Evolutionary conservation across 1,140 invertebrate genomes (phyloP).

Genomic region (Caenorhabditis remanei): DNA sequence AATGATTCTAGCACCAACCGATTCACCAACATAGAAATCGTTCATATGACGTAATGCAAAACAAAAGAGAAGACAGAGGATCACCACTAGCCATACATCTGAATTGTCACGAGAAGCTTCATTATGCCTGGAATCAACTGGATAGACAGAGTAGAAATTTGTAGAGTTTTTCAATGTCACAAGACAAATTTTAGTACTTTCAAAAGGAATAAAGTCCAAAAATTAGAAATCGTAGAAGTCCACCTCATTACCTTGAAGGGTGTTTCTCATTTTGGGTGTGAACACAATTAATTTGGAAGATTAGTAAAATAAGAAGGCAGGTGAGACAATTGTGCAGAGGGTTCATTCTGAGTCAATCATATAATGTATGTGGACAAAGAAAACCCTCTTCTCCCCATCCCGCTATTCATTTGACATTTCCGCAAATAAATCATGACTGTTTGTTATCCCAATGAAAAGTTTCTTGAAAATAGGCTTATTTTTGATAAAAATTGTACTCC

Average conservation of each 20-base stretch:
- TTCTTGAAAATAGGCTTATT: not conserved
- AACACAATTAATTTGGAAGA: not conserved
- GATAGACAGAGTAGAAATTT: no score
- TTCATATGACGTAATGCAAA: constrained; percentile 66
- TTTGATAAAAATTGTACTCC: no score
- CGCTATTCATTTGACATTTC: constrained; percentile 7
- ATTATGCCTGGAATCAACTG: not conserved
- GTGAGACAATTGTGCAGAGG: not conserved
- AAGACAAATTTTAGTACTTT: not conserved
- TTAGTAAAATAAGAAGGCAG: constrained; percentile 1
- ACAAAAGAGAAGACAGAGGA: constrained; percentile 61
- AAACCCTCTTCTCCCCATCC: not conserved
- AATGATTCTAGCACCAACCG: constrained; percentile 53
- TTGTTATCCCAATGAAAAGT: not conserved
- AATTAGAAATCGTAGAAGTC: not conserved
- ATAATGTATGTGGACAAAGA: not conserved
- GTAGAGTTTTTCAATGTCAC: not conserved
- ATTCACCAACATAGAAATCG: constrained; percentile 66
- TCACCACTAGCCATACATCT: constrained; percentile 54
- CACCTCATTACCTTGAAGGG: constrained; percentile 3
- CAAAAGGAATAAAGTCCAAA: no score
- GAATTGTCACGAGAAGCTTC: constrained; percentile 56
- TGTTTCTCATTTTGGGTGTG: not conserved
- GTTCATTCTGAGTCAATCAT: not conserved
- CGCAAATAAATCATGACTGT: constrained; percentile 23